These are phyloP conservation scores for Seira ritae DNA, from an alignment of 2,888 invertebrate genomes.

Conservation along the genomic window DNA sequence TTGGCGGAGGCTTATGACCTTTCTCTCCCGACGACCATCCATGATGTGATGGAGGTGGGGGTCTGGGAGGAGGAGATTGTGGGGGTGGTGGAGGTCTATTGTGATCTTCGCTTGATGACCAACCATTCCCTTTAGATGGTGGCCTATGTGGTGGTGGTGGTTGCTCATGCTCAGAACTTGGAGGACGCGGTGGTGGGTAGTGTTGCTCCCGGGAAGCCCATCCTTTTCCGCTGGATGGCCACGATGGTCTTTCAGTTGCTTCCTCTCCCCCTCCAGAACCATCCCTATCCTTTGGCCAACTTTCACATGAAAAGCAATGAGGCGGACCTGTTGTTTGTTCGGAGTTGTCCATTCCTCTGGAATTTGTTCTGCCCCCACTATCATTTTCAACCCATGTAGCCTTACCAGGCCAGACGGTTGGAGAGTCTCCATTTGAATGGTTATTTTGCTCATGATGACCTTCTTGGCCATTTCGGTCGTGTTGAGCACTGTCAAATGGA, in stretches of 20 bases:
- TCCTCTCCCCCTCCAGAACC: background rate
- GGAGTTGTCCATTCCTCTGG: background rate
- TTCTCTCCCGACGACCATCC: conserved; percentile 6
- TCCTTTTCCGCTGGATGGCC: conserved; percentile 30
- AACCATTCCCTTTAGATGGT: conserved; percentile 11
- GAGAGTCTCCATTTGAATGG: background rate
- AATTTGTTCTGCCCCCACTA: conserved; percentile 10
- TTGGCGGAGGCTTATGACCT: background rate
- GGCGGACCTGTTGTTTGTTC: conserved; percentile 30
- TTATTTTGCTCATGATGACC: conserved; percentile 18
- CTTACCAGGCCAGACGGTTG: conserved; percentile 41
- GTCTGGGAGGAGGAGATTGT: too few species aligned
- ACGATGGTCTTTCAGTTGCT: conserved; percentile 30
- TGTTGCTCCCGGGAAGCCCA: conserved; percentile 6
- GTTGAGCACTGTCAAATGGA: background rate
- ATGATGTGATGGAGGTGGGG: background rate
- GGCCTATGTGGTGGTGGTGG: background rate
- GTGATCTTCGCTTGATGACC: conserved; percentile 4
- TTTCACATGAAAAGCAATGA: conserved; percentile 49
- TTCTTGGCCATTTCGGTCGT: conserved; percentile 14
- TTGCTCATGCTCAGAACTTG: background rate
- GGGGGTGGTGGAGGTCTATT: too few species aligned
- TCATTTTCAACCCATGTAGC: conserved; percentile 55
- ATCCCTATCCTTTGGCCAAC: conserved; percentile 25
- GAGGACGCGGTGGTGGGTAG: background rate